Evolutionary conservation across 2,797 vertebrate genomes (phyloP).

Genomic region (Sebastiscus tertius): DNA sequence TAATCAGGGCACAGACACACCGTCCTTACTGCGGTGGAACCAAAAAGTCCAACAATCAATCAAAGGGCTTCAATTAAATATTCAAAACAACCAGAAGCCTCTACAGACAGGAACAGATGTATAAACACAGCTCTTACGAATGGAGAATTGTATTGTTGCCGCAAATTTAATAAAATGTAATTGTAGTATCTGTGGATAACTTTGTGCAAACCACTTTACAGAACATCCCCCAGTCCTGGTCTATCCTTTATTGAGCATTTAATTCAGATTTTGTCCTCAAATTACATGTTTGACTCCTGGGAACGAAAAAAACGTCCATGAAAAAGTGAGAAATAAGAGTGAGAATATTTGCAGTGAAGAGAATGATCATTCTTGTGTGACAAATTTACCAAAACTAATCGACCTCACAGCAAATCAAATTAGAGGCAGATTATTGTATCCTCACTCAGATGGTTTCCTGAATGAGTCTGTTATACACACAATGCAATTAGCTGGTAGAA

Average conservation of each 20-base stretch:
- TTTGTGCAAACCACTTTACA: background rate
- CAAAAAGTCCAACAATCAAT: constrained; percentile 33
- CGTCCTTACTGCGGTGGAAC: constrained; percentile 1
- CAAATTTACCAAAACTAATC: constrained; percentile 46
- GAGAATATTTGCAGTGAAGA: background rate
- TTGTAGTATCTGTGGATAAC: background rate
- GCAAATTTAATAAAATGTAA: background rate
- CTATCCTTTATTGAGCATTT: background rate
- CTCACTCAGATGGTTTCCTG: constrained; percentile 41
- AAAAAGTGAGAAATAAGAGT: background rate
- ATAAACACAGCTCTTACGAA: background rate
- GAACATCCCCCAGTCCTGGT: background rate
- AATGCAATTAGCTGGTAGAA: constrained; percentile 45
- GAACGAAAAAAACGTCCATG: background rate
- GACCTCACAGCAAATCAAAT: constrained; percentile 34
- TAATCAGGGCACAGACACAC: constrained; percentile 33
- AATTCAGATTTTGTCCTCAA: background rate
- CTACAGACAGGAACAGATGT: constrained; percentile 3
- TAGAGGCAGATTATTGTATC: constrained; percentile 42
- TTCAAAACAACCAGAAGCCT: constrained; percentile 19
- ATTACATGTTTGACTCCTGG: background rate
- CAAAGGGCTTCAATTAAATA: constrained; percentile 22
- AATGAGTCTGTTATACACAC: constrained; percentile 40
- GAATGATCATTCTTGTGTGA: background rate
- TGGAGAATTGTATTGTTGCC: background rate